A percentile compares a stretch with the other conserved stretches of the same genome.
Evolutionary conservation across 2,113 vertebrate genomes (phyloP).

Genomic region (Ammospiza nelsoni): DNA sequence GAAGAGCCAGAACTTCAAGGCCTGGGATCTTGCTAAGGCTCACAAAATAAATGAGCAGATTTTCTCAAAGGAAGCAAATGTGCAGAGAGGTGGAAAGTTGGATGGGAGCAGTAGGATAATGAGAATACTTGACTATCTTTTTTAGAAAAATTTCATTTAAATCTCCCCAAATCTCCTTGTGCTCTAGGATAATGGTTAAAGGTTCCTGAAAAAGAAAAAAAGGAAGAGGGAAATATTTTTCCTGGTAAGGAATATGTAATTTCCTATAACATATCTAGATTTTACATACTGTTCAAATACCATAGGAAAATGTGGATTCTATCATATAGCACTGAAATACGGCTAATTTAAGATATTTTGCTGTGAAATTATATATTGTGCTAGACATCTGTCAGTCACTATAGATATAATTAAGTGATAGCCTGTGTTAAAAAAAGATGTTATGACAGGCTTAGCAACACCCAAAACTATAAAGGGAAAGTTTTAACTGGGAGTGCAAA

Average conservation of each 20-base stretch:
- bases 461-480: neutral
- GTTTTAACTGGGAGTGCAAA: slow-evolving; percentile 38
- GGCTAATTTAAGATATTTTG: neutral
- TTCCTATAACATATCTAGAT: neutral
- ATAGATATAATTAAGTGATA: neutral
- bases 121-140: neutral
- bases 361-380: neutral
- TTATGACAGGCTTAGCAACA: slow-evolving; percentile 23
- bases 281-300: neutral
- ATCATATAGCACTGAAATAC: neutral
- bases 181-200: neutral
- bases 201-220: neutral
- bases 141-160: neutral
- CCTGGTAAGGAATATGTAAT: neutral
- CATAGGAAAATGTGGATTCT: neutral
- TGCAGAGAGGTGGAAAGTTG: neutral
- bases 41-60: neutral
- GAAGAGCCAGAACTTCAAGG: neutral
- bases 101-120: neutral
- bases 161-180: neutral
- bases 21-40: neutral
- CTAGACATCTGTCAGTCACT: neutral
- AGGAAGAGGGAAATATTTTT: neutral
- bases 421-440: neutral
- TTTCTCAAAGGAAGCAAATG: slow-evolving; percentile 13